phyloP scores from a whole-genome alignment of 2,113 vertebrate species.

The Odontesthes bonariensis region DNA sequence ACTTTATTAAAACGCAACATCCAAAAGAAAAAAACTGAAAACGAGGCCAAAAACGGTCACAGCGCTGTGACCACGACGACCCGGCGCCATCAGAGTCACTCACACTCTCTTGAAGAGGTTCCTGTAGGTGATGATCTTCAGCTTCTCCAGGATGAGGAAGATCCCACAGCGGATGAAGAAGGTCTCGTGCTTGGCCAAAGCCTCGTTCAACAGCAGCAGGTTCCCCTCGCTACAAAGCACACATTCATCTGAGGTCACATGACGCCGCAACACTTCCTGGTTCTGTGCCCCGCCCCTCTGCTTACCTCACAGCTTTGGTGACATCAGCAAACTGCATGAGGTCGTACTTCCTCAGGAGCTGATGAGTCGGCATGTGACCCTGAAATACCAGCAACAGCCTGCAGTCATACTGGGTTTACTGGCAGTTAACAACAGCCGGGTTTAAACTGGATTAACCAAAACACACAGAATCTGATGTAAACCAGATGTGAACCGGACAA shows the following conservation, averaged over 20 bases:
- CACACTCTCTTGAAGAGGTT: conserved; percentile 99
- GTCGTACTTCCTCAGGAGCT: conserved; percentile 94
- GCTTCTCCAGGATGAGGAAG: conserved; percentile 98
- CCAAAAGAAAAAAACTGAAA: too few species aligned
- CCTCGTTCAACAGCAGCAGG: conserved; percentile 92
- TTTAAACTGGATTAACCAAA: too few species aligned
- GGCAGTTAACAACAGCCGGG: too few species aligned
- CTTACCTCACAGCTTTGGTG: conserved; percentile 93
- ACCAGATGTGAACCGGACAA: too few species aligned
- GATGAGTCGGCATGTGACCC: conserved; percentile 96
- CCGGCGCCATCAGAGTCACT: conserved; percentile 58
- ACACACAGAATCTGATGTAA: too few species aligned
- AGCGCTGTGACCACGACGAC: too few species aligned
- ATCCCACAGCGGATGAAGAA: conserved; percentile 99
- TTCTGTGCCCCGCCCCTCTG: not conserved
- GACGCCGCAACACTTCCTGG: conserved; percentile 22
- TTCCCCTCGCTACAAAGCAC: conserved; percentile 90
- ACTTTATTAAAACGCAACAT: too few species aligned
- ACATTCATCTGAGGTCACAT: not conserved
- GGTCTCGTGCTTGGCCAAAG: conserved; percentile 91
- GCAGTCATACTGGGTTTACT: too few species aligned
- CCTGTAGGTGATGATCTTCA: conserved; percentile 97
- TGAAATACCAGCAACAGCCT: conserved; percentile 62
- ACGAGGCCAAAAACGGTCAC: not conserved
- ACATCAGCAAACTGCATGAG: conserved; percentile 97